These are phyloP conservation scores for Ormyrus labotus DNA, from an alignment of 2,888 invertebrate species.

Conservation along the genomic window DNA sequence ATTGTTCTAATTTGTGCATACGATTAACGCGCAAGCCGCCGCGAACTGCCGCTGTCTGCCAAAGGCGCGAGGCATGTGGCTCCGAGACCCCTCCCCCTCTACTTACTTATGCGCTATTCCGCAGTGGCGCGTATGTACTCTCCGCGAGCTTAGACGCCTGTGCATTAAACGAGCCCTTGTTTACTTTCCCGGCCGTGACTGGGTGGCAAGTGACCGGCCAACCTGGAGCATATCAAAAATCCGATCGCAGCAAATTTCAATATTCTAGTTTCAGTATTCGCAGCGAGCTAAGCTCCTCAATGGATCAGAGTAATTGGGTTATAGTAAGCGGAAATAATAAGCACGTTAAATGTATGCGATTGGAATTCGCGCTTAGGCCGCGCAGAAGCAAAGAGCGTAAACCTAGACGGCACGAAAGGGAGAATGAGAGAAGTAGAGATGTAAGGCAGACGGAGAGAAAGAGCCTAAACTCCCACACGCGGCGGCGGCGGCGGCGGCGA, in stretches of 20 bases:
- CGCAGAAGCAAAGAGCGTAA: slow-evolving; percentile 21
- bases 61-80: slow-evolving; percentile 58
- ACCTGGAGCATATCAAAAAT: too few species aligned
- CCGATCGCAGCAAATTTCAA: too few species aligned
- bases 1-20: slow-evolving; percentile 76
- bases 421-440: slow-evolving; percentile 46
- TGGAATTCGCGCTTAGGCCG: slow-evolving; percentile 36
- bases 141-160: slow-evolving; percentile 9
- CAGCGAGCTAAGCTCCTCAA: too few species aligned
- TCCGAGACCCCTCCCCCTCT: slow-evolving; percentile 41
- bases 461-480: slow-evolving; percentile 66
- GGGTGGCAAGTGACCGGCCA: neutral
- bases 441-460: slow-evolving; percentile 59
- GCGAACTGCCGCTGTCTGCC: slow-evolving; percentile 62
- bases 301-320: too few species aligned
- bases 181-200: slow-evolving; percentile 39
- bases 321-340: slow-evolving; percentile 32
- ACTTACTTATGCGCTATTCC: neutral
- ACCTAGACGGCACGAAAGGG: slow-evolving; percentile 47
- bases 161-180: slow-evolving; percentile 19
- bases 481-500: neutral
- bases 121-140: neutral
- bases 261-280: too few species aligned
- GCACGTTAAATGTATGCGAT: slow-evolving; percentile 50
- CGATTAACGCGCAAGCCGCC: slow-evolving; percentile 69